phyloP scores from a whole-genome alignment of 1,140 invertebrate genomes.

The Bombus pyrosoma region DNA sequence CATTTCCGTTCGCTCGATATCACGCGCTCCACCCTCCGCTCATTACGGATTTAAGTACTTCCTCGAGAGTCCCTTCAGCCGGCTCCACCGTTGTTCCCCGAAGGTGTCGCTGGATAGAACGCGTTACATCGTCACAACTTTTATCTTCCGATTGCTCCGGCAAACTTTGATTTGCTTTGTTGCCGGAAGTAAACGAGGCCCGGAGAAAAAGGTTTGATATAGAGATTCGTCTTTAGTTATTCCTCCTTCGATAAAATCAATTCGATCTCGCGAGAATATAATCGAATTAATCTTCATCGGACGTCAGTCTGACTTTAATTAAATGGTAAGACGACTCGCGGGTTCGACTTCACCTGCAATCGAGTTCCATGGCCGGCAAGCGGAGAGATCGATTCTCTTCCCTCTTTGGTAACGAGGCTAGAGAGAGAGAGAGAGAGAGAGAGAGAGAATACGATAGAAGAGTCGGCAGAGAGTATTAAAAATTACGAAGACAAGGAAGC shows the following conservation, averaged over 20 bases:
- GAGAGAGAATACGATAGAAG: not conserved
- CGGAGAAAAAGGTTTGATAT: not conserved
- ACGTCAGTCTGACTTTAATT: not conserved
- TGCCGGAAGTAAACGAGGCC: not conserved
- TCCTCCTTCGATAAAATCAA: not conserved
- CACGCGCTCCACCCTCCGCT: constrained; percentile 12
- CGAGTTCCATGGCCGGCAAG: not conserved
- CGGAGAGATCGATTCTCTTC: not conserved
- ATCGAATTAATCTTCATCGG: constrained; percentile 22
- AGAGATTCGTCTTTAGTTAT: not conserved
- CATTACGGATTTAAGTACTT: constrained; percentile 16
- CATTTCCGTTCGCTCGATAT: not conserved
- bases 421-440: not conserved
- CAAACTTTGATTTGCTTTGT: not conserved
- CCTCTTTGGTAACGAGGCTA: not conserved
- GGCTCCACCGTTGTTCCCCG: not conserved
- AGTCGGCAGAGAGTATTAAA: constrained; percentile 23
- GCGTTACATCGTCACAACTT: too few species aligned
- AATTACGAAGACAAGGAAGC: constrained; percentile 25
- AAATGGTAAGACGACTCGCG: not conserved
- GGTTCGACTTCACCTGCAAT: not conserved
- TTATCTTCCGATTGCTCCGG: too few species aligned
- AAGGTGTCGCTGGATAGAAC: not conserved
- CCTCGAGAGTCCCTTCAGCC: not conserved
- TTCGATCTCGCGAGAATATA: not conserved